Conservation (phyloP, 2,888 invertebrate genomes). For the Geophilus truncorum region DNA sequence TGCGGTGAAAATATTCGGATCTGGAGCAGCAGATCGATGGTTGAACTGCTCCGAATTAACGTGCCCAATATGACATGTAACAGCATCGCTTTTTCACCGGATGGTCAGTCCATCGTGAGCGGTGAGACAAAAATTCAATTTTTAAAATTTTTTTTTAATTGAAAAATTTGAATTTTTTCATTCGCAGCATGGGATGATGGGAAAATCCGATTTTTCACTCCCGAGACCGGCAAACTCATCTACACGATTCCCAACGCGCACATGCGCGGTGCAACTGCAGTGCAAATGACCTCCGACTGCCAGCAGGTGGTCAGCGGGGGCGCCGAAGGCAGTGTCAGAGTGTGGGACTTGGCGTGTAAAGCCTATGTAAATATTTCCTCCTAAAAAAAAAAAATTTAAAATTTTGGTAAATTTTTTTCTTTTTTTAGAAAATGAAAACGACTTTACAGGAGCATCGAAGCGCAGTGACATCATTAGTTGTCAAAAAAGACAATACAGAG, state of each 20-base stretch:
- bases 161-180: not conserved
- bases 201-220: slow-evolving; percentile 48
- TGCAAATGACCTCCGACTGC: slow-evolving; percentile 67
- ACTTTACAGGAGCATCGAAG: slow-evolving; percentile 88
- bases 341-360: slow-evolving; percentile 69
- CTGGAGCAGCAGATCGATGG: slow-evolving; percentile 70
- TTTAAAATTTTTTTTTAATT: not conserved
- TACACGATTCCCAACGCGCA: slow-evolving; percentile 84
- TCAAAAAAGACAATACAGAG: slow-evolving; percentile 69
- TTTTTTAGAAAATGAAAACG: slow-evolving; percentile 59
- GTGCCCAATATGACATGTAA: slow-evolving; percentile 85
- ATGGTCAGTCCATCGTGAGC: slow-evolving; percentile 74
- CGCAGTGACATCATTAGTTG: slow-evolving; percentile 73
- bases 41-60: slow-evolving; percentile 74
- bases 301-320: slow-evolving; percentile 77
- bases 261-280: slow-evolving; percentile 78
- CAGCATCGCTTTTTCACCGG: slow-evolving; percentile 66
- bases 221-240: slow-evolving; percentile 67
- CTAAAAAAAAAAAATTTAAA: not conserved
- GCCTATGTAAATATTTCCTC: not conserved
- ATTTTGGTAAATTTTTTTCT: slow-evolving; percentile 42
- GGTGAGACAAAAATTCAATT: slow-evolving; percentile 44
- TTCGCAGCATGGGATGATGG: slow-evolving; percentile 52
- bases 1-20: slow-evolving; percentile 79
- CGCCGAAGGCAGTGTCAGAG: slow-evolving; percentile 81